phyloP scores from a whole-genome alignment of 2,888 invertebrate genomes.

The Mayetiola destructor region DNA sequence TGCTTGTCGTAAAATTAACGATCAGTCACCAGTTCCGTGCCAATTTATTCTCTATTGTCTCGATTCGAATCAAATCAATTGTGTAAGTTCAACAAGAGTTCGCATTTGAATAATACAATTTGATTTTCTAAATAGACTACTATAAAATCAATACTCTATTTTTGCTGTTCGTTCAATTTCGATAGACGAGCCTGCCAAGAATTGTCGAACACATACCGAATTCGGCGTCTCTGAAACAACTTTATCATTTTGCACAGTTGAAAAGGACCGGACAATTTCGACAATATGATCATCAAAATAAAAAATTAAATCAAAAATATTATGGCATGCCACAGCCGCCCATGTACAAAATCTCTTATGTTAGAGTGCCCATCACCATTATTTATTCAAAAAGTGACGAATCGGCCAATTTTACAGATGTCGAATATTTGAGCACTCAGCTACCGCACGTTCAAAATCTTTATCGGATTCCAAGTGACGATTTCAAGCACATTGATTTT shows the following conservation, averaged over 20 bases:
- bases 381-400: conserved; percentile 52
- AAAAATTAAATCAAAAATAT: conserved; percentile 36
- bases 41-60: background rate
- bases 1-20: background rate
- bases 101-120: background rate
- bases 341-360: conserved; percentile 40
- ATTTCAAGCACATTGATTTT: conserved; percentile 55
- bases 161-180: background rate
- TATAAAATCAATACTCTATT: background rate
- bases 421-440: conserved; percentile 17
- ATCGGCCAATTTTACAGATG: conserved; percentile 36
- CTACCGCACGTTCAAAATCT: conserved; percentile 30
- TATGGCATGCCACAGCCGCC: conserved; percentile 45
- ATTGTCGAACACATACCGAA: background rate
- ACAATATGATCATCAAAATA: conserved; percentile 43
- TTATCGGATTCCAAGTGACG: conserved; percentile 40
- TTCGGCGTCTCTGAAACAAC: conserved; percentile 14
- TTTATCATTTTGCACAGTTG: conserved; percentile 58
- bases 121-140: background rate
- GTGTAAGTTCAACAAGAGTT: background rate
- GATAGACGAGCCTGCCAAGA: background rate
- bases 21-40: background rate
- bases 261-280: conserved; percentile 39
- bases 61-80: conserved; percentile 2
- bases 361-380: conserved; percentile 46